phyloP scores from a whole-genome alignment of 2,113 vertebrate species.

The Grammomys surdaster region DNA sequence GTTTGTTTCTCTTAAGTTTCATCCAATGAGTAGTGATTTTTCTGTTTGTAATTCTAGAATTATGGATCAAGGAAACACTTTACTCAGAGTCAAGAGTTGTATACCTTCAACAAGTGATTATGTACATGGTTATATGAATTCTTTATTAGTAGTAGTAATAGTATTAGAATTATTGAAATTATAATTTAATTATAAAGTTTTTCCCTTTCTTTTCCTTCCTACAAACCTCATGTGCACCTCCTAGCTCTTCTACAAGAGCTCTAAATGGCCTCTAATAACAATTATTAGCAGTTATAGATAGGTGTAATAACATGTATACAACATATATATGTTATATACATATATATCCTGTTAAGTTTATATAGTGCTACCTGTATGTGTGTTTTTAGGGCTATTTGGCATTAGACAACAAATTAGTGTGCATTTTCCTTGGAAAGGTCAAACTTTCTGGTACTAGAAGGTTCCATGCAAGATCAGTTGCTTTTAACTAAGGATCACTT shows the following conservation, averaged over 20 bases:
- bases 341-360: background rate
- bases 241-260: background rate
- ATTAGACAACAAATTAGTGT: background rate
- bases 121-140: background rate
- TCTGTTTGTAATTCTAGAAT: slow-evolving; percentile 4
- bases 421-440: background rate
- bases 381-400: background rate
- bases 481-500: background rate
- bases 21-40: background rate
- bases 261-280: background rate
- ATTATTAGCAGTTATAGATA: too few relatives aligned
- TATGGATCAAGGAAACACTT: background rate
- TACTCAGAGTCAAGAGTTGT: background rate
- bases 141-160: background rate
- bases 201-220: background rate
- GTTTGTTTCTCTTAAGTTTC: background rate
- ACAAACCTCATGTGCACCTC: background rate
- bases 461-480: background rate
- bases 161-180: background rate
- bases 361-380: background rate
- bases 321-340: too few relatives aligned
- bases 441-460: background rate
- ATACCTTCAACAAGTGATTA: background rate
- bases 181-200: background rate
- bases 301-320: background rate